phyloP scores from a whole-genome alignment of 2,888 invertebrate genomes.

The Steinernema scapterisci region DNA sequence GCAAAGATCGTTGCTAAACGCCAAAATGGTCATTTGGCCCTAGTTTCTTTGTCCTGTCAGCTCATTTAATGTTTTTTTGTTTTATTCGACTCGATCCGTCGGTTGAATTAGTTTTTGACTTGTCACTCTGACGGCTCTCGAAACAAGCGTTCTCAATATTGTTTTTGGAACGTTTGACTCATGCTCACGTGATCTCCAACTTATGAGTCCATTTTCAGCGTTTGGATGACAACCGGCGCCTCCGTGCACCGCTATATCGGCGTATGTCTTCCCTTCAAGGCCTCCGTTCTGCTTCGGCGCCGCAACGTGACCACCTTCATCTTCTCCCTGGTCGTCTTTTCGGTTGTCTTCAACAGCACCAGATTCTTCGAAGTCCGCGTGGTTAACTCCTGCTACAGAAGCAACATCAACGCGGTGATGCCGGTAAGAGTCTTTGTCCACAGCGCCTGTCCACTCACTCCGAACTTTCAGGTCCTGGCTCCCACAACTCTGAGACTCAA shows the following conservation, averaged over 20 bases:
- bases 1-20: too few species aligned
- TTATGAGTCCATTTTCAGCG: constrained; percentile 45
- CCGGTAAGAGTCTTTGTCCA: constrained; percentile 39
- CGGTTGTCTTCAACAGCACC: constrained; percentile 56
- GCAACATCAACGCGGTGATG: constrained; percentile 58
- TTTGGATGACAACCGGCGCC: constrained; percentile 64
- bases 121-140: too few species aligned
- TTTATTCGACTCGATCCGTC: too few species aligned
- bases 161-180: too few species aligned
- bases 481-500: constrained; percentile 40
- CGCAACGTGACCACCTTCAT: constrained; percentile 52
- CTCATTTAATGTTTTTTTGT: too few species aligned
- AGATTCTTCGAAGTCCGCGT: constrained; percentile 63
- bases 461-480: constrained; percentile 40
- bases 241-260: constrained; percentile 63
- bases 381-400: constrained; percentile 58
- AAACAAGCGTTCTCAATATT: too few species aligned
- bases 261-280: constrained; percentile 58
- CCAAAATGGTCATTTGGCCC: too few species aligned
- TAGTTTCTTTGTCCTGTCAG: too few species aligned
- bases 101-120: too few species aligned
- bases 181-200: too few species aligned
- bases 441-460: not conserved
- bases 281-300: constrained; percentile 37
- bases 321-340: constrained; percentile 50